Conservation (phyloP, 2,113 vertebrate genomes). For the Limnothrissa miodon region DNA sequence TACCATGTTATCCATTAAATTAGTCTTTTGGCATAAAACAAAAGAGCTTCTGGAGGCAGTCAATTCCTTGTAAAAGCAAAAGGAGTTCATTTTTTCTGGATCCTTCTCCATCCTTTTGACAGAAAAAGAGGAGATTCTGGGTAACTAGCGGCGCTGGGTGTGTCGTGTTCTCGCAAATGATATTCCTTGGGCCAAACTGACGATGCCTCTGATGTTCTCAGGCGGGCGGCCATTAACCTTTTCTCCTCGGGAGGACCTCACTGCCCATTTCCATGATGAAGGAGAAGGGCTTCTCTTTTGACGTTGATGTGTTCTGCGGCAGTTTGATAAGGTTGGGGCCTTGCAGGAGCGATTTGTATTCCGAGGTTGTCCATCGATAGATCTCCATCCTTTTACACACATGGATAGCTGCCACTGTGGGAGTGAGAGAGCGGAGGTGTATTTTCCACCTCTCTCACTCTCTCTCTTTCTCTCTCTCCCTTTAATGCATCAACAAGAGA, state of each 20-base stretch:
- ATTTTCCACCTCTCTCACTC: background rate
- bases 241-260: background rate
- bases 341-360: slow-evolving; percentile 32
- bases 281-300: background rate
- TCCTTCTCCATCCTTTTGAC: background rate
- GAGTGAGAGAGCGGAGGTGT: slow-evolving; percentile 9
- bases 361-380: slow-evolving; percentile 29
- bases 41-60: background rate
- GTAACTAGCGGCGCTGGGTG: background rate
- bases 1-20: background rate
- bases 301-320: background rate
- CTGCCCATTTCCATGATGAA: background rate
- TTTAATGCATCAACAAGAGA: background rate
- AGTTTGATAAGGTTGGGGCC: slow-evolving; percentile 16
- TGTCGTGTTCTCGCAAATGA: background rate
- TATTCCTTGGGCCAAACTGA: background rate
- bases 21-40: background rate
- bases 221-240: background rate
- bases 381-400: slow-evolving; percentile 26
- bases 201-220: background rate
- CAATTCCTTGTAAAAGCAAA: background rate
- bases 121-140: background rate
- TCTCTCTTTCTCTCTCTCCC: background rate
- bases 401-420: slow-evolving; percentile 27
- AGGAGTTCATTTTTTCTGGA: background rate